Conservation (phyloP, 1,140 invertebrate species). For the Caenorhabditis inopinata region DNA sequence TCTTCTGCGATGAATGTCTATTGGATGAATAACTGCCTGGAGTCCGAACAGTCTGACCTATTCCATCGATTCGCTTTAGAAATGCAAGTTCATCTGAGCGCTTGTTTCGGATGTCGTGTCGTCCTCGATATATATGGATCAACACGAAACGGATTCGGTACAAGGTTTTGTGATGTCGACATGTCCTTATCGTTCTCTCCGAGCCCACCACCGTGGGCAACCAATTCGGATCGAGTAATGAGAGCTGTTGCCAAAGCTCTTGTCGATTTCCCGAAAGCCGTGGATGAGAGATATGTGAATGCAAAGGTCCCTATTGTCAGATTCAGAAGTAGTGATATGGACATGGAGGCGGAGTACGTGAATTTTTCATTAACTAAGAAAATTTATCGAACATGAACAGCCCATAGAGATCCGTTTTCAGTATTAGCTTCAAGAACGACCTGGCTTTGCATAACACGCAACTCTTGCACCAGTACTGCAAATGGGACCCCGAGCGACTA, state of each 20-base stretch:
- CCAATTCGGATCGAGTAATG: constrained; percentile 62
- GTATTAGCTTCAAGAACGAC: constrained; percentile 90
- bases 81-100: constrained; percentile 22
- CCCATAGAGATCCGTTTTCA: too few species aligned
- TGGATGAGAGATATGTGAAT: constrained; percentile 73
- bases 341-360: constrained; percentile 73
- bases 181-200: constrained; percentile 83
- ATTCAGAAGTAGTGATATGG: constrained; percentile 54
- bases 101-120: neutral
- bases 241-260: constrained; percentile 75
- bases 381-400: too few species aligned
- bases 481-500: constrained; percentile 67
- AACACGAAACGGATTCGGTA: constrained; percentile 89
- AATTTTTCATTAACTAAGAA: neutral
- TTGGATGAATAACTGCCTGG: neutral
- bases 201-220: constrained; percentile 54
- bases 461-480: constrained; percentile 82
- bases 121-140: constrained; percentile 78
- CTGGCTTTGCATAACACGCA: constrained; percentile 92
- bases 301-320: constrained; percentile 71
- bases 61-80: constrained; percentile 32
- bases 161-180: constrained; percentile 85
- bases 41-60: neutral
- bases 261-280: constrained; percentile 66
- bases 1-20: neutral